These are phyloP conservation scores for Dromius quadrimaculatus DNA, from an alignment of 2,888 invertebrate species.

Conservation along the genomic window DNA sequence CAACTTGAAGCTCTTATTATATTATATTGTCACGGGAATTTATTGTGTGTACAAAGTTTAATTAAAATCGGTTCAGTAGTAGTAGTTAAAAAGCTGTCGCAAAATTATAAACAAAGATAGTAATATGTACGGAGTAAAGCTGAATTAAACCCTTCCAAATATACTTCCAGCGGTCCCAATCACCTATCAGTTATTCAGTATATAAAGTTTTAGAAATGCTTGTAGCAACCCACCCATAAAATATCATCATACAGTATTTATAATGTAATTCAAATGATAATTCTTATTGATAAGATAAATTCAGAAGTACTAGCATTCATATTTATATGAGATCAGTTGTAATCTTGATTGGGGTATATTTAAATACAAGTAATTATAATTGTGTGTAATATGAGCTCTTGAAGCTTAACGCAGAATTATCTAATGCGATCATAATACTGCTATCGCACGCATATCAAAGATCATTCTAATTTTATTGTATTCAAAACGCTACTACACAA, in stretches of 20 bases:
- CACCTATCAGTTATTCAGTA: too few species aligned
- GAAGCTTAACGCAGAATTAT: conserved; percentile 13
- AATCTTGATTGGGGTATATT: conserved; percentile 24
- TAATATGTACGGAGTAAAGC: too few species aligned
- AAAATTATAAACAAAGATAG: too few species aligned
- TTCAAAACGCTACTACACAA: neutral
- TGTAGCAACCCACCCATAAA: too few species aligned
- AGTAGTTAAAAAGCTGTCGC: too few species aligned
- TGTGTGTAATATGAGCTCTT: conserved; percentile 7
- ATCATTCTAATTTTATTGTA: neutral
- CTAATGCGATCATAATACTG: conserved; percentile 5
- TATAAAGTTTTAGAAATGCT: too few species aligned
- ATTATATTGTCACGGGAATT: too few species aligned
- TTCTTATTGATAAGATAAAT: conserved; percentile 29
- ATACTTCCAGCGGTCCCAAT: too few species aligned
- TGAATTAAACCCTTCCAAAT: too few species aligned
- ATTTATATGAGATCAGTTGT: conserved; percentile 35
- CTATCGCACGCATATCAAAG: neutral
- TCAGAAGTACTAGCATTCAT: conserved; percentile 7
- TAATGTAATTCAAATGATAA: conserved; percentile 19
- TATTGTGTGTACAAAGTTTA: too few species aligned
- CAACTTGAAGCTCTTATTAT: too few species aligned
- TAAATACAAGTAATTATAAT: conserved; percentile 33
- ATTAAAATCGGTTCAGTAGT: too few species aligned
- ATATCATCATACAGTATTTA: neutral